phyloP scores from a whole-genome alignment of 2,113 vertebrate species.

The Dicerorhinus sumatrensis region DNA sequence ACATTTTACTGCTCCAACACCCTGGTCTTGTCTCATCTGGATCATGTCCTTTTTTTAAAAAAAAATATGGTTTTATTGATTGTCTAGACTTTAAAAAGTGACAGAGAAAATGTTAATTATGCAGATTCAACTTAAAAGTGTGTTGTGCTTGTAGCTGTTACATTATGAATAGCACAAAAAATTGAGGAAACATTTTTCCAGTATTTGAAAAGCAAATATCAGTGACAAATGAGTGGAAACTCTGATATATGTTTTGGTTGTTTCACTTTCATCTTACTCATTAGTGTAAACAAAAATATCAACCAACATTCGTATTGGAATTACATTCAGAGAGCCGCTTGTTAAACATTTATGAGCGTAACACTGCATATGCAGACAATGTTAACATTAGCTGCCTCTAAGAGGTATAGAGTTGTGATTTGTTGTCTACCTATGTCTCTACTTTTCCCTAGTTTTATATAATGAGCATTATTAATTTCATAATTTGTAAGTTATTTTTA shows the following conservation, averaged over 20 bases:
- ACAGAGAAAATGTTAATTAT: background rate
- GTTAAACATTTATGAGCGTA: background rate
- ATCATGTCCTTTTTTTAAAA: background rate
- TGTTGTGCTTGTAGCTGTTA: background rate
- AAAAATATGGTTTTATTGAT: background rate
- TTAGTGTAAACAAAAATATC: slow-evolving; percentile 11
- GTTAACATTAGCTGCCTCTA: background rate
- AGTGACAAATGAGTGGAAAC: background rate
- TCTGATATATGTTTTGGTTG: background rate
- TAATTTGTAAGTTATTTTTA: background rate
- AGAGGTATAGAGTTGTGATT: background rate
- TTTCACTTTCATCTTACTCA: background rate
- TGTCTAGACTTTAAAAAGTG: background rate
- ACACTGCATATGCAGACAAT: background rate
- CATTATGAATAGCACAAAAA: background rate
- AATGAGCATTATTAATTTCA: background rate
- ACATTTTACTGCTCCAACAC: background rate
- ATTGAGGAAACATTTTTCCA: background rate
- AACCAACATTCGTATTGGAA: background rate
- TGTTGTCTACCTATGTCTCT: background rate
- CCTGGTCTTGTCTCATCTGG: background rate
- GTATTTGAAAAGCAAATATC: background rate
- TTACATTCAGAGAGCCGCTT: background rate
- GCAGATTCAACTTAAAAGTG: background rate
- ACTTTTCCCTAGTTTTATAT: background rate